Percentiles rank a stretch among this genome's conserved stretches.
These are phyloP conservation scores for Stenurella melanura DNA, from an alignment of 2,888 invertebrate species.

Conservation along the genomic window DNA sequence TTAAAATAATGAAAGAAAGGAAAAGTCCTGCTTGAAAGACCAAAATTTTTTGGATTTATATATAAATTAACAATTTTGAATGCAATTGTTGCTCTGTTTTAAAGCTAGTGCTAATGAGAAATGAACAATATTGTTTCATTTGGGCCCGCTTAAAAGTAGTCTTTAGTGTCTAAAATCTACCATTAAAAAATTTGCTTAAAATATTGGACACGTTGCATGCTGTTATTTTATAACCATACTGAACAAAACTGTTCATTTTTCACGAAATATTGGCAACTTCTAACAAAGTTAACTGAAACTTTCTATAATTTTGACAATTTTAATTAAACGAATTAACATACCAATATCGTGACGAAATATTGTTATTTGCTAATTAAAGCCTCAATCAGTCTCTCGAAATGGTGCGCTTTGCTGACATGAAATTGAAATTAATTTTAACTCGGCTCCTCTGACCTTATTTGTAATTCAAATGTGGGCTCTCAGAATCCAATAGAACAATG, in stretches of 20 bases:
- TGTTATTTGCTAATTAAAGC: slow-evolving; percentile 68
- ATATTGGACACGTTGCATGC: too few species aligned
- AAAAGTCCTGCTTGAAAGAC: too few species aligned
- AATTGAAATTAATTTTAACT: slow-evolving; percentile 70
- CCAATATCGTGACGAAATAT: slow-evolving; percentile 64
- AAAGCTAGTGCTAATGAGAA: too few species aligned
- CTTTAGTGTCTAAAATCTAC: too few species aligned
- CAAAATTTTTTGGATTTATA: too few species aligned
- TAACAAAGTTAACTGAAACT: not conserved
- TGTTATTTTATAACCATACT: not conserved
- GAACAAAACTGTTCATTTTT: not conserved
- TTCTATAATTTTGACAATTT: not conserved
- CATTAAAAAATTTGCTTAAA: too few species aligned
- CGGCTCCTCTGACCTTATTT: slow-evolving; percentile 65
- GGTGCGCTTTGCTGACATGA: slow-evolving; percentile 62
- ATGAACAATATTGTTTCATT: too few species aligned
- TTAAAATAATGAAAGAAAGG: too few species aligned
- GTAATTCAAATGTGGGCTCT: slow-evolving; percentile 68
- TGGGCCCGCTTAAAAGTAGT: too few species aligned
- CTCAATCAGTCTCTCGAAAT: slow-evolving; percentile 60
- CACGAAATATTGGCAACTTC: not conserved
- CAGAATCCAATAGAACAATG: slow-evolving; percentile 54
- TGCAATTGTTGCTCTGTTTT: too few species aligned
- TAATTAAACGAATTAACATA: slow-evolving; percentile 64
- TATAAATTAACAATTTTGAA: too few species aligned